These are phyloP conservation scores for Phortica magna DNA, from an alignment of 2,888 invertebrate genomes.

Conservation along the genomic window DNA sequence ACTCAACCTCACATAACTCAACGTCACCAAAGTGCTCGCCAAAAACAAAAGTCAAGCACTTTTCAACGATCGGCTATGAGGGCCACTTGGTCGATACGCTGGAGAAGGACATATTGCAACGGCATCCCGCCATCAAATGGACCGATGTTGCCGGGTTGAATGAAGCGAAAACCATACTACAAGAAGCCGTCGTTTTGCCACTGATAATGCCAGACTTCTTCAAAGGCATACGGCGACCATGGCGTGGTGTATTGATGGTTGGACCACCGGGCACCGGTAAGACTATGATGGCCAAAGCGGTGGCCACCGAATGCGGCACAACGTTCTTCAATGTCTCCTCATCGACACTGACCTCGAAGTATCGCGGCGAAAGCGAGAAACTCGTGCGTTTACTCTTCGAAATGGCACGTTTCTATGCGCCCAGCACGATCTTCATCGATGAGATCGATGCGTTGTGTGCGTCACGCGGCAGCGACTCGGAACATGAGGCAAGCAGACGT, in stretches of 20 bases:
- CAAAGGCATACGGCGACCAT: slow-evolving; percentile 90
- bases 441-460: slow-evolving; percentile 93
- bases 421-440: slow-evolving; percentile 93
- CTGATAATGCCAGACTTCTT: slow-evolving; percentile 93
- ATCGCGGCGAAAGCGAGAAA: slow-evolving; percentile 94
- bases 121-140: slow-evolving; percentile 91
- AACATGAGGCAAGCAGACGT: slow-evolving; percentile 91
- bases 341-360: slow-evolving; percentile 91
- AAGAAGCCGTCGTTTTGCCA: slow-evolving; percentile 93
- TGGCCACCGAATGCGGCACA: slow-evolving; percentile 92
- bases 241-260: slow-evolving; percentile 80
- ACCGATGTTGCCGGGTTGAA: slow-evolving; percentile 86
- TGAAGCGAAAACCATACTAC: slow-evolving; percentile 86
- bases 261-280: slow-evolving; percentile 86
- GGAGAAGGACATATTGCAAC: slow-evolving; percentile 90
- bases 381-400: slow-evolving; percentile 91
- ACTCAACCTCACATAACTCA: slow-evolving; percentile 72
- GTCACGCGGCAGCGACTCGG: slow-evolving; percentile 88
- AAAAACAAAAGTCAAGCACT: slow-evolving; percentile 73
- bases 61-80: slow-evolving; percentile 84
- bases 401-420: slow-evolving; percentile 93
- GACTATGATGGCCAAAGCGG: slow-evolving; percentile 90
- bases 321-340: slow-evolving; percentile 94
- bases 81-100: slow-evolving; percentile 88
- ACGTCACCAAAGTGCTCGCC: slow-evolving; percentile 77